phyloP scores from a whole-genome alignment of 2,113 vertebrate species.

The Ceratotherium simum region DNA sequence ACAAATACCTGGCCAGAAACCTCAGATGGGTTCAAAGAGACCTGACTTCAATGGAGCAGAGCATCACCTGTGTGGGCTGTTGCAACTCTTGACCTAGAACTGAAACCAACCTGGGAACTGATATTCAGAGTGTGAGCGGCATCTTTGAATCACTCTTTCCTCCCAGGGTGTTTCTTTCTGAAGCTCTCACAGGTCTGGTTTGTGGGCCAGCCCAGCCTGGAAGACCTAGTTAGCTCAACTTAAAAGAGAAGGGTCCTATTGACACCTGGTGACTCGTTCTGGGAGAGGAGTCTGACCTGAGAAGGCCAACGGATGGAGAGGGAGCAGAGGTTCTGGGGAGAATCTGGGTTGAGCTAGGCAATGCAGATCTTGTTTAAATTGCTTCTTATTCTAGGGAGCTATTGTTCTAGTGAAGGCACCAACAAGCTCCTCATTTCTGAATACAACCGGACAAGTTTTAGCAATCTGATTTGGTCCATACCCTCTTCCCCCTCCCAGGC shows the following conservation, averaged over 20 bases:
- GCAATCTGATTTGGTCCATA: neutral
- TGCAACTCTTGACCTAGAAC: slow-evolving; percentile 74
- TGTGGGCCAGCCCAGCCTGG: neutral
- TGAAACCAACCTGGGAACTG: slow-evolving; percentile 56
- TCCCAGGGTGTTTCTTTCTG: neutral
- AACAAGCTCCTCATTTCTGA: neutral
- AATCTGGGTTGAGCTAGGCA: neutral
- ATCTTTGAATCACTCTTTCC: slow-evolving; percentile 44
- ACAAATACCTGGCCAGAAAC: slow-evolving; percentile 61
- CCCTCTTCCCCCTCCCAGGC: neutral
- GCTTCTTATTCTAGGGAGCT: neutral
- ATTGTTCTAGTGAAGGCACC: neutral
- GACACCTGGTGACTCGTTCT: neutral
- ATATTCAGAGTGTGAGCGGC: neutral
- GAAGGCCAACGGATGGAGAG: neutral
- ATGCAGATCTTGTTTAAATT: neutral
- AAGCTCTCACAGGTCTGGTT: neutral
- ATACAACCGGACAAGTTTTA: neutral
- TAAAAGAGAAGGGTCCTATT: neutral
- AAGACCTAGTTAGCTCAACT: slow-evolving; percentile 7
- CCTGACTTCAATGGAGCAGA: neutral
- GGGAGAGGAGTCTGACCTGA: neutral
- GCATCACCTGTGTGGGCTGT: slow-evolving; percentile 15
- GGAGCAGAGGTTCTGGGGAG: no score
- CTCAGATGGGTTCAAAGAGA: slow-evolving; percentile 31